Evolutionary conservation across 37 sponge, comb jelly and placozoan genomes (phyloP).

Genomic region (Spongilla lacustris): DNA sequence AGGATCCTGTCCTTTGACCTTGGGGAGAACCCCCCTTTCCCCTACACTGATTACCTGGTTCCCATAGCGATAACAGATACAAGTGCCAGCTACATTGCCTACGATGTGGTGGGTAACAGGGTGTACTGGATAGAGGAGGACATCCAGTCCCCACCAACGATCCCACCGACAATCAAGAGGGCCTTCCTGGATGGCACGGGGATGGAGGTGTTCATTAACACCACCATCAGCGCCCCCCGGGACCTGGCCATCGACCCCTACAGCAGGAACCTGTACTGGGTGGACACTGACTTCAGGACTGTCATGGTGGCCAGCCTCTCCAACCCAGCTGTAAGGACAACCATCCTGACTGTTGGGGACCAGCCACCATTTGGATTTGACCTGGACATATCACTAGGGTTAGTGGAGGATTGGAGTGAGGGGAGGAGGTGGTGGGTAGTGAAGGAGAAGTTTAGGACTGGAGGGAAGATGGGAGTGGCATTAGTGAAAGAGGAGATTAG

Average conservation of each 20-base stretch:
- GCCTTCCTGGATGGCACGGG: neutral
- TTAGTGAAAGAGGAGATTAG: neutral
- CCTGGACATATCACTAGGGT: slow-evolving; percentile 31
- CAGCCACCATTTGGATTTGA: neutral
- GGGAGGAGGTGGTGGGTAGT: neutral
- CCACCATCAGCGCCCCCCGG: neutral
- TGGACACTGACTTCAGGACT: slow-evolving; percentile 42
- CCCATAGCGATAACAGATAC: neutral
- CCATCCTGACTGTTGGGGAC: neutral
- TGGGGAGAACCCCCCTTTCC: neutral
- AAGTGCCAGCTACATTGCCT: neutral
- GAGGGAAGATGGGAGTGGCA: neutral
- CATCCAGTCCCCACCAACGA: neutral
- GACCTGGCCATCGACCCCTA: slow-evolving; percentile 11
- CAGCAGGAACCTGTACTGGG: slow-evolving; percentile 70
- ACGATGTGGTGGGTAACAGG: neutral
- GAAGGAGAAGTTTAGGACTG: no score
- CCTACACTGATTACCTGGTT: neutral
- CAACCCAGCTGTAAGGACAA: no score
- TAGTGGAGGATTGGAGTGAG: neutral
- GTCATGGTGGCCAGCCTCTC: slow-evolving; percentile 36
- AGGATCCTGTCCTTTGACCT: neutral
- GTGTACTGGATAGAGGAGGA: neutral
- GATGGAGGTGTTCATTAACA: neutral
- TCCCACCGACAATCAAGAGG: neutral